Conservation (phyloP, 2,113 vertebrate genomes). For the Myiozetetes cayanensis region DNA sequence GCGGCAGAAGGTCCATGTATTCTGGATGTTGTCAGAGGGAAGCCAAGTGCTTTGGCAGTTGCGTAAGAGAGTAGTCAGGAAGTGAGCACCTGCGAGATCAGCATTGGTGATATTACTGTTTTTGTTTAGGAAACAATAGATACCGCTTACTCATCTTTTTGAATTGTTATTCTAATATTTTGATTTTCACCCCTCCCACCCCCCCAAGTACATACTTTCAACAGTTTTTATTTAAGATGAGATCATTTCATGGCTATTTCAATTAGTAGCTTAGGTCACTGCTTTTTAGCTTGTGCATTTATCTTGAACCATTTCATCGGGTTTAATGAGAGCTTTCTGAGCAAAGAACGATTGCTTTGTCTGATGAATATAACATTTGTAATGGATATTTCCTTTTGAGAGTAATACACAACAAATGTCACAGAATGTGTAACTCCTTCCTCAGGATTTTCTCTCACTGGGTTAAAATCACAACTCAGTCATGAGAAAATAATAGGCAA, state of each 20-base stretch:
- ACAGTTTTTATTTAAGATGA: not conserved
- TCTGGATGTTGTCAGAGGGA: not conserved
- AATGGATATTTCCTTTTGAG: not conserved
- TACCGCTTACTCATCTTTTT: not conserved
- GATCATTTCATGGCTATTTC: not conserved
- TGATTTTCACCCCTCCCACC: not conserved
- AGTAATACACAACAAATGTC: not conserved
- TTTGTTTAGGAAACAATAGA: not conserved
- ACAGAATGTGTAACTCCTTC: not conserved
- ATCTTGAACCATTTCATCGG: not conserved
- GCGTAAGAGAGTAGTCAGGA: not conserved
- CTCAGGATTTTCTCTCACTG: not conserved
- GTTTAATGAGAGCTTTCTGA: not conserved
- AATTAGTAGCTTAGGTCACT: not conserved
- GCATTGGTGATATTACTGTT: not conserved
- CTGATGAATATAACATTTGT: not conserved
- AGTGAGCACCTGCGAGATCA: not conserved
- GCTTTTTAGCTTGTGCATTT: not conserved
- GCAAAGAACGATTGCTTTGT: not conserved
- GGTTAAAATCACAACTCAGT: not conserved
- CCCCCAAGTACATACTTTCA: not conserved
- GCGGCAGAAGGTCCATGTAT: not conserved
- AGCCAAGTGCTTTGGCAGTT: not conserved
- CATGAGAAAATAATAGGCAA: not conserved
- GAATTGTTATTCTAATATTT: not conserved